A percentile compares a stretch with the other conserved stretches of the same genome.
Evolutionary conservation across 2,113 vertebrate genomes (phyloP).

Genomic region (Synodontis membranacea): DNA sequence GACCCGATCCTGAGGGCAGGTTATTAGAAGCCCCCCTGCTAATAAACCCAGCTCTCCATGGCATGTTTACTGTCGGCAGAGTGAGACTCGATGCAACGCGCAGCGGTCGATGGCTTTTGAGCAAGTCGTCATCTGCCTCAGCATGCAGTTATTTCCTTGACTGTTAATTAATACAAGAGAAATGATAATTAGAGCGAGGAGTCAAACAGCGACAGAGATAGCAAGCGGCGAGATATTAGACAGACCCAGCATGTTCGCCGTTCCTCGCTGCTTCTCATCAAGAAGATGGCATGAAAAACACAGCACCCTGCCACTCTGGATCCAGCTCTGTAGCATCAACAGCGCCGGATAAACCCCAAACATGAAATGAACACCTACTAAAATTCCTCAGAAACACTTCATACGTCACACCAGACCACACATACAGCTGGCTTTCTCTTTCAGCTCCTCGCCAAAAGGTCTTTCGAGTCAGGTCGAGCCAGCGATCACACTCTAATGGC

Average conservation of each 20-base stretch:
- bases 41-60: slow-evolving; percentile 19
- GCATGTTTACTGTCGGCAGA: slow-evolving; percentile 32
- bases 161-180: slow-evolving; percentile 45
- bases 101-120: slow-evolving; percentile 29
- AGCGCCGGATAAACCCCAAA: slow-evolving; percentile 4
- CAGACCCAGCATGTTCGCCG: slow-evolving; percentile 17
- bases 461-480: slow-evolving; percentile 22
- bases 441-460: slow-evolving; percentile 14
- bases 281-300: slow-evolving; percentile 22
- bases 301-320: slow-evolving; percentile 2
- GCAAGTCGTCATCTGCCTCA: slow-evolving; percentile 15
- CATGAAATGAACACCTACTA: slow-evolving; percentile 53
- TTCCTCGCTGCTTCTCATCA: slow-evolving; percentile 19
- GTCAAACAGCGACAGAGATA: slow-evolving; percentile 24
- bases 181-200: slow-evolving; percentile 41
- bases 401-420: slow-evolving; percentile 32
- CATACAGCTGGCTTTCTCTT: slow-evolving; percentile 51
- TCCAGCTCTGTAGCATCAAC: slow-evolving; percentile 15
- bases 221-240: slow-evolving; percentile 36
- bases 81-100: slow-evolving; percentile 29
- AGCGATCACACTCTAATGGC: not conserved
- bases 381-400: slow-evolving; percentile 41
- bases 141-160: slow-evolving; percentile 7
- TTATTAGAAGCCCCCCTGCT: slow-evolving; percentile 20
- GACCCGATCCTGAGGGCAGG: not conserved